Evolutionary conservation across 2,888 invertebrate genomes (phyloP).

Genomic region (Deroplatys truncata): DNA sequence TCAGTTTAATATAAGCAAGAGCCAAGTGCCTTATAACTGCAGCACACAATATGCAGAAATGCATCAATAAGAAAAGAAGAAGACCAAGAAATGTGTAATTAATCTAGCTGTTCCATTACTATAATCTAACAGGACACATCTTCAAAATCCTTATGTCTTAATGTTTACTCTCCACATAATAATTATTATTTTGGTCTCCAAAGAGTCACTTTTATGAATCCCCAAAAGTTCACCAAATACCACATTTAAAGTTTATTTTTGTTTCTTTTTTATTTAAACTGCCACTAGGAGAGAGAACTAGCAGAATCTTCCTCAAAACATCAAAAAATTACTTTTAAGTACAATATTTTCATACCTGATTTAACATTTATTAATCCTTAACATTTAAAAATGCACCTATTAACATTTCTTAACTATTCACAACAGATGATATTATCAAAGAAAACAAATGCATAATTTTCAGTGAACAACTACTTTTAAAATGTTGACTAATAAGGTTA

Average conservation of each 20-base stretch:
- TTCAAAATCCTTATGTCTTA: neutral
- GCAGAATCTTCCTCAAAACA: neutral
- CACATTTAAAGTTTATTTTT: neutral
- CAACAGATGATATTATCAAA: neutral
- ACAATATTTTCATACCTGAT: neutral
- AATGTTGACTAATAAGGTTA: constrained; percentile 2
- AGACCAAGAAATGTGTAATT: neutral
- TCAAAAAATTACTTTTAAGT: neutral
- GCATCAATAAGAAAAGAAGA: neutral
- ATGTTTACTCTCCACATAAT: neutral
- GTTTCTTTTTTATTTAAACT: neutral
- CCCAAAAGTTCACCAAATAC: neutral
- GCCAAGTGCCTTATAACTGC: neutral
- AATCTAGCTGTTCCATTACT: neutral
- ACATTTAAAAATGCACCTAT: constrained; percentile 5
- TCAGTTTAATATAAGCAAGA: neutral
- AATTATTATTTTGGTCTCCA: neutral
- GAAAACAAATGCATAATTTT: neutral
- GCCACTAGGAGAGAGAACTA: neutral
- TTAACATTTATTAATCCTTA: neutral
- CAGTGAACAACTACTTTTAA: neutral
- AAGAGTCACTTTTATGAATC: neutral
- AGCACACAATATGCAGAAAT: neutral
- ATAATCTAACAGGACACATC: neutral
- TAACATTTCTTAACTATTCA: neutral